Evolutionary conservation across 2,888 invertebrate genomes (phyloP).

Genomic region (Ophion costatus): DNA sequence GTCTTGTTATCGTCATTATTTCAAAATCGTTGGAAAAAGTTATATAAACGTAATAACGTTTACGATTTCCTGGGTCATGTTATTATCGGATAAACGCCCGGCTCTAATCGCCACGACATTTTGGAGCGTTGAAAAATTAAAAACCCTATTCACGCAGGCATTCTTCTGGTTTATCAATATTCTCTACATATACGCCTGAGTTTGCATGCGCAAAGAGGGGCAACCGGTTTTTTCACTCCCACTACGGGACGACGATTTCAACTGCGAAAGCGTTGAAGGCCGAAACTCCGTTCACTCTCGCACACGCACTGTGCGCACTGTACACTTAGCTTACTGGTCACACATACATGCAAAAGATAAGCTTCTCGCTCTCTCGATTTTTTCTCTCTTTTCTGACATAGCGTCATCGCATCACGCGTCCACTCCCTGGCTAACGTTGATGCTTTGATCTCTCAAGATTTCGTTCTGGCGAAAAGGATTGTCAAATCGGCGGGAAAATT

Average conservation of each 20-base stretch:
- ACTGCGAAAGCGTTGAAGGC: slow-evolving; percentile 45
- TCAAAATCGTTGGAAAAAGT: too few species aligned
- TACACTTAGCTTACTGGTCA: slow-evolving; percentile 18
- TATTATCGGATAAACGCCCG: slow-evolving; percentile 7
- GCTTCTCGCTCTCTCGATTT: slow-evolving; percentile 9
- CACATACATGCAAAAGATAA: slow-evolving; percentile 37
- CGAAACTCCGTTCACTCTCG: slow-evolving; percentile 30
- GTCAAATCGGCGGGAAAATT: background rate
- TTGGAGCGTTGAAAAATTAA: background rate
- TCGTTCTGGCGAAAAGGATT: background rate
- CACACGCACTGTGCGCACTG: too few species aligned
- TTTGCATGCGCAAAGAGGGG: background rate
- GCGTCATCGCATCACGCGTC: slow-evolving; percentile 24
- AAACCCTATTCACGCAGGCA: background rate
- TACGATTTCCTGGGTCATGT: too few species aligned
- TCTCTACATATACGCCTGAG: background rate
- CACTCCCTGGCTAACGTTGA: slow-evolving; percentile 18
- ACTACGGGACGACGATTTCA: slow-evolving; percentile 21
- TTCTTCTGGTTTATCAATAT: slow-evolving; percentile 29
- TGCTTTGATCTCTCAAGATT: slow-evolving; percentile 27
- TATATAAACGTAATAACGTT: background rate
- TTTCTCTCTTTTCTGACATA: background rate
- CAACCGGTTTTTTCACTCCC: slow-evolving; percentile 32
- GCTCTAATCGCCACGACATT: background rate
- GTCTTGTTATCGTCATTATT: too few species aligned